These are phyloP conservation scores for Sinonovacula constricta DNA, from an alignment of 1,140 invertebrate species.

Conservation along the genomic window DNA sequence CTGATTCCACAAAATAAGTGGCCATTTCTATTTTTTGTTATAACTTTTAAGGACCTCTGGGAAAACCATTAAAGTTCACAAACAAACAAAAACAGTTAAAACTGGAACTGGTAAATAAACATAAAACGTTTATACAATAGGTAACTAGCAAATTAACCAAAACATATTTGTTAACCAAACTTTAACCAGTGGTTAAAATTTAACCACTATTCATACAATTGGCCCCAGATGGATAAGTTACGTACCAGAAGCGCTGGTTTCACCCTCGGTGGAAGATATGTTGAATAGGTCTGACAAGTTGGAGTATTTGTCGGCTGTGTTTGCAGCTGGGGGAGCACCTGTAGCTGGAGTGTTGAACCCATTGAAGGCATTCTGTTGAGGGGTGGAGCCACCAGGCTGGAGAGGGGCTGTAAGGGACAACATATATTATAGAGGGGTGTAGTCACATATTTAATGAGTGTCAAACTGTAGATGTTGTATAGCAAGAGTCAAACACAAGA, in stretches of 20 bases:
- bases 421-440: neutral
- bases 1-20: too few species aligned
- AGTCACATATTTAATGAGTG: neutral
- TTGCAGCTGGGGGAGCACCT: neutral
- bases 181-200: neutral
- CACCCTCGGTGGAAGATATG: conserved; percentile 14
- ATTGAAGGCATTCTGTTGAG: conserved; percentile 31
- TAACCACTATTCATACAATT: neutral
- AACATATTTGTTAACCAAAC: neutral
- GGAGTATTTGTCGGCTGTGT: conserved; percentile 32
- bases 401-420: conserved; percentile 33
- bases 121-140: neutral
- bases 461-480: neutral
- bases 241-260: conserved; percentile 11
- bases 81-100: neutral
- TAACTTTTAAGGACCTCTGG: too few species aligned
- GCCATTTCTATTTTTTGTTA: too few species aligned
- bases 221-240: neutral
- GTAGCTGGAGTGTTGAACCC: conserved; percentile 20
- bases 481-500: neutral
- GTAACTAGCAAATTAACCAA: neutral
- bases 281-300: conserved; percentile 47
- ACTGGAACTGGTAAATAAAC: neutral
- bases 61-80: too few species aligned
- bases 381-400: conserved; percentile 26